Evolutionary conservation across 2,113 vertebrate species (phyloP).

Genomic region (Cairina moschata): DNA sequence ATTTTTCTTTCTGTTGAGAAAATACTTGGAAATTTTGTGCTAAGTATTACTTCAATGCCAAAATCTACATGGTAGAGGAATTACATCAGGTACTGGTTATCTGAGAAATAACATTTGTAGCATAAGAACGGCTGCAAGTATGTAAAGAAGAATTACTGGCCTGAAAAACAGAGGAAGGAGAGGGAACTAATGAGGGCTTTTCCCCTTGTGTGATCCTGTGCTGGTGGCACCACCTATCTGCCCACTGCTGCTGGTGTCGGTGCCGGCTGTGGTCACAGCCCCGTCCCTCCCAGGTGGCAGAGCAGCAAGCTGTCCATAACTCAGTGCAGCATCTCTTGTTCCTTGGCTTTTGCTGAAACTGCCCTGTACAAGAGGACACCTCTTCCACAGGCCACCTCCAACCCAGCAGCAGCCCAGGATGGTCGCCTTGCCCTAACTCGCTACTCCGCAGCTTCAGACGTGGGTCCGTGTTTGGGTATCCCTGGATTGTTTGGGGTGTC

Average conservation of each 20-base stretch:
- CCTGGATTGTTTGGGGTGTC: background rate
- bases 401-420: background rate
- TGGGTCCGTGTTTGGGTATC: no score
- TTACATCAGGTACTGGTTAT: background rate
- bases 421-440: background rate
- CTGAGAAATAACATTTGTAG: background rate
- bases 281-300: background rate
- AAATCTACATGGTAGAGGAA: background rate
- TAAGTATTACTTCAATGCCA: background rate
- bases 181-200: background rate
- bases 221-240: background rate
- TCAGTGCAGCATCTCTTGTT: background rate
- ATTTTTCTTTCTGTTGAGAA: background rate
- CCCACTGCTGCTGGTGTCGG: background rate
- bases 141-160: background rate
- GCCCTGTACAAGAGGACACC: background rate
- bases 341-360: background rate
- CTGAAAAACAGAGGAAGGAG: background rate
- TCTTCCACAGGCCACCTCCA: background rate
- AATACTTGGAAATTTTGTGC: background rate
- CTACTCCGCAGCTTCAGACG: background rate
- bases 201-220: background rate
- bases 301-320: background rate
- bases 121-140: background rate
- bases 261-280: background rate